Evolutionary conservation across 1,140 invertebrate genomes (phyloP), one percentile per base, ranked within the genome.

Genomic region (Parasteatoda tepidariorum): DNA sequence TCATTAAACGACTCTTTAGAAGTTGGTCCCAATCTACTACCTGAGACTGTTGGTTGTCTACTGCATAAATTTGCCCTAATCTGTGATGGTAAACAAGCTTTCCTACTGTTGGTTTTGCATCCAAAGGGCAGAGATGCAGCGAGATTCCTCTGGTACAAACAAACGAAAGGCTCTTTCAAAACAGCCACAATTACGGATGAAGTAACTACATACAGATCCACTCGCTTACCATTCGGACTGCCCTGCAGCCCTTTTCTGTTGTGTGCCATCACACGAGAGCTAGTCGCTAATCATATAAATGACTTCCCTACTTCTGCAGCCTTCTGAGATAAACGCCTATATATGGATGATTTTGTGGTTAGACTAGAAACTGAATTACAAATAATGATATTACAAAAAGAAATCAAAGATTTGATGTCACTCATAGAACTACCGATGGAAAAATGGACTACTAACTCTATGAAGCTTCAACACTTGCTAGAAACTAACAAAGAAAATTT

Each of bases 1-100:
- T 70, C 78, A 59, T 33, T 81, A 24, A 81, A 81, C 31, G 78
- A 81, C 28, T 13, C 66, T 38, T 70, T 81, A 38, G 67, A 82
- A 70, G 33, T 2, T 38, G 64, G 78, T 31, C 66, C 78, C 5
- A 82, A 61, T 61, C 11, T 71, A 26, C 33, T 70, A 38, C 55
- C 55, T 59, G 24, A 59, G 57, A 61, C 30, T 30, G 1, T 61
- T 61, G 31, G 2, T 26, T 82, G 30, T 61, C 78, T 68, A 41
- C 7, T 70, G 31, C 66, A 82, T 30, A 18, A 61, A 41, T 38
- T 22, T 24, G n/a, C 54, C 3, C 2, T 71, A 2, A 41, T 11
- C 0, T 3, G 48, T 15, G 66, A 82, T 61, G 67, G 67, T 57
- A 41, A 70, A 48, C 68, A 66, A 54, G 41, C 34, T 54, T 83